These are phyloP conservation scores for Spinibarbus caldwelli DNA, from an alignment of 2,797 vertebrate genomes.

Conservation along the genomic window DNA sequence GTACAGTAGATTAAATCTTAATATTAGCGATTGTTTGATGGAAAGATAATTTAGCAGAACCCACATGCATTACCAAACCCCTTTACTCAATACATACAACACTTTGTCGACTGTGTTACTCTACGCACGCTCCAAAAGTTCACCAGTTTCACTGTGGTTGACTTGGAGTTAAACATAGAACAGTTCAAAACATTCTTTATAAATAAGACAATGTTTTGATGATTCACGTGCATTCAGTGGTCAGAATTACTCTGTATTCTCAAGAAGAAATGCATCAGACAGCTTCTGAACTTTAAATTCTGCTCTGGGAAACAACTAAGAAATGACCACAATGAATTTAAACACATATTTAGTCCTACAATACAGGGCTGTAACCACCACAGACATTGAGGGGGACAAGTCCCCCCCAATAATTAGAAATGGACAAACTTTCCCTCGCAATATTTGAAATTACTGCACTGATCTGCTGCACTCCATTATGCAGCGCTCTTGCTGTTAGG, in stretches of 20 bases:
- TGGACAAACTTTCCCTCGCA: too few relatives aligned
- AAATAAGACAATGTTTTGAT: conserved; percentile 8
- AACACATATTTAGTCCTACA: not conserved
- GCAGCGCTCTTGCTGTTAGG: too few relatives aligned
- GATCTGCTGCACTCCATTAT: too few relatives aligned
- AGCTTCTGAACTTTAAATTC: not conserved
- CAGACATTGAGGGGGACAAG: too few relatives aligned
- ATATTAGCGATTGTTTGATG: not conserved
- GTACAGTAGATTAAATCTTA: too few relatives aligned
- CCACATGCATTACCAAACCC: not conserved
- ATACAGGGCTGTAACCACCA: too few relatives aligned
- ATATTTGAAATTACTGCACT: too few relatives aligned
- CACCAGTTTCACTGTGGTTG: not conserved
- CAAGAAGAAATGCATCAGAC: not conserved
- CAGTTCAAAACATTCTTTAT: not conserved
- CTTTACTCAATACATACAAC: not conserved
- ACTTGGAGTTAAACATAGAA: not conserved
- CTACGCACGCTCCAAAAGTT: too few relatives aligned
- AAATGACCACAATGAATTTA: not conserved
- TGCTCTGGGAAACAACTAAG: not conserved
- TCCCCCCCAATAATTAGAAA: too few relatives aligned
- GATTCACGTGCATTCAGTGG: not conserved
- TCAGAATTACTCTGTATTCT: not conserved
- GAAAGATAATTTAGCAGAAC: not conserved
- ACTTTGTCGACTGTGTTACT: too few relatives aligned